Evolutionary conservation across 2,113 vertebrate species (phyloP).

Genomic region (Dasyprocta punctata): DNA sequence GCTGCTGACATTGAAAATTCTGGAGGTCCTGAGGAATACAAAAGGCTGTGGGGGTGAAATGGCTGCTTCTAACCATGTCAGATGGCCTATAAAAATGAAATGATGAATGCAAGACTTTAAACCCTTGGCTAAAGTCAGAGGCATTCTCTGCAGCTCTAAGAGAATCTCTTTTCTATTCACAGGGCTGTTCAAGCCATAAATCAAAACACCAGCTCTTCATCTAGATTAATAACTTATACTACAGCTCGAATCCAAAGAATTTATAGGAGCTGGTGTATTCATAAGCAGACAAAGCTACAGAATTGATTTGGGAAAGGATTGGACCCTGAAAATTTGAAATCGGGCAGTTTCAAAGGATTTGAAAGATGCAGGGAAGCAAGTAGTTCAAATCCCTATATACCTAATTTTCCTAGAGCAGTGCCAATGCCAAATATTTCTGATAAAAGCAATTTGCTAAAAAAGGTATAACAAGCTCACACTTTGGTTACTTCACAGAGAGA

Average conservation of each 20-base stretch:
- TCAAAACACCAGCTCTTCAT: not conserved
- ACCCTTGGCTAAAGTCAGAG: not conserved
- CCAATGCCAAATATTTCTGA: not conserved
- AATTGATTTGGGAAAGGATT: not conserved
- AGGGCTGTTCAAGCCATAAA: not conserved
- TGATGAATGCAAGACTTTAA: not conserved
- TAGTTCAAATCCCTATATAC: not conserved
- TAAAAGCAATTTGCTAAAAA: not conserved
- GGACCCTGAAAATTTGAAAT: not conserved
- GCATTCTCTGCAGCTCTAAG: not conserved
- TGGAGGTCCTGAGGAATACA: not conserved
- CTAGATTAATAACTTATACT: not conserved
- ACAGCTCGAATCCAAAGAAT: not conserved
- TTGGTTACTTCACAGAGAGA: not conserved
- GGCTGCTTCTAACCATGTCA: not conserved
- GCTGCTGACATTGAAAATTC: not conserved
- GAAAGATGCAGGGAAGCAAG: not conserved
- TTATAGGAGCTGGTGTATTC: not conserved
- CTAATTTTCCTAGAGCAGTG: not conserved
- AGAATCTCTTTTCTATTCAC: not conserved
- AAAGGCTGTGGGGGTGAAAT: not conserved
- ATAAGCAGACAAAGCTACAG: not conserved
- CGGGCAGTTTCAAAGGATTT: not conserved
- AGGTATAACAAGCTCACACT: not conserved
- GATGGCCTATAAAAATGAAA: not conserved